These are phyloP conservation scores for Leucoma salicis DNA, from an alignment of 2,888 invertebrate species.

Conservation along the genomic window DNA sequence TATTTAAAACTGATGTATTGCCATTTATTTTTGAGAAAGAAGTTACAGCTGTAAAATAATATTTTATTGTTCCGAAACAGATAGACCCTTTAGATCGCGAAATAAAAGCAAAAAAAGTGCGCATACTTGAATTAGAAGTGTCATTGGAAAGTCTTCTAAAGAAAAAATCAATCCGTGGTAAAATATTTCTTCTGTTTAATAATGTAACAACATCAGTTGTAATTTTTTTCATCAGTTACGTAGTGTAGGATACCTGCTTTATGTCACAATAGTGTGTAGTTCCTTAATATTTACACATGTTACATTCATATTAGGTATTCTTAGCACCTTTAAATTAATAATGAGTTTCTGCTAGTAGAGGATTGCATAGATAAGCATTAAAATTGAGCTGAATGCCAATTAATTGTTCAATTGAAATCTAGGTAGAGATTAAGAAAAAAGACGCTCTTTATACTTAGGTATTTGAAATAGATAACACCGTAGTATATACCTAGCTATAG, in stretches of 20 bases:
- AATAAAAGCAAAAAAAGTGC: conserved; percentile 91
- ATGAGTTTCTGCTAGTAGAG: too few species aligned
- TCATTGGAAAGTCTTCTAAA: conserved; percentile 91
- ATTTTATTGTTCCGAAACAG: conserved; percentile 55
- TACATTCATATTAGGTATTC: too few species aligned
- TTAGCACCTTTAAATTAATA: too few species aligned
- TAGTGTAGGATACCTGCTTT: neutral
- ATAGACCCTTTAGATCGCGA: conserved; percentile 94
- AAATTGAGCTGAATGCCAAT: too few species aligned
- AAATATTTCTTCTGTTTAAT: too few species aligned
- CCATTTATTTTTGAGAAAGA: conserved; percentile 43
- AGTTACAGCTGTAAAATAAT: conserved; percentile 66
- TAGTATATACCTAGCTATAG: too few species aligned
- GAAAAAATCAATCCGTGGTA: conserved; percentile 84
- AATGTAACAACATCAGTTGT: conserved; percentile 58
- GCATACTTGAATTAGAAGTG: conserved; percentile 91
- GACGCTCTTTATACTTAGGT: too few species aligned
- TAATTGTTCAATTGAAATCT: too few species aligned
- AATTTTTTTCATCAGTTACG: conserved; percentile 61
- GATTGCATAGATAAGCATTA: too few species aligned
- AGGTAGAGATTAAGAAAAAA: too few species aligned
- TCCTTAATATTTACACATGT: conserved; percentile 28
- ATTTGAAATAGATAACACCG: too few species aligned
- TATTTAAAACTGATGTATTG: neutral
- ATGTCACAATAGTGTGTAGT: conserved; percentile 11